A percentile compares a stretch with the other conserved stretches of the same genome.
Evolutionary conservation across 2,797 vertebrate species (phyloP).

Genomic region (Podargus strigoides): DNA sequence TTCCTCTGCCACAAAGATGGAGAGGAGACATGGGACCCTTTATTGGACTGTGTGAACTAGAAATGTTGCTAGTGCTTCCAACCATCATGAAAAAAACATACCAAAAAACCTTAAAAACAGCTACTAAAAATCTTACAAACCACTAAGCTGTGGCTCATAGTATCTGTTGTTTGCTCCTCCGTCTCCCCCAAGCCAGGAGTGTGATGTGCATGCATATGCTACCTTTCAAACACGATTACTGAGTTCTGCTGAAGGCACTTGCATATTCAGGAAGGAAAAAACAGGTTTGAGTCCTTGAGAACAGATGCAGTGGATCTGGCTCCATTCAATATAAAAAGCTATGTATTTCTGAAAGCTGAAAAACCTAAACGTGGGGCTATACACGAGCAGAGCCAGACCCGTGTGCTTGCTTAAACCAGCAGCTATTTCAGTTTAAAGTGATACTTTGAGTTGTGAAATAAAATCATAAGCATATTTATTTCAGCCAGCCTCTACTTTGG

Average conservation of each 20-base stretch:
- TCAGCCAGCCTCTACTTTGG: neutral
- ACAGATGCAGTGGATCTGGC: neutral
- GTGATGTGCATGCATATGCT: neutral
- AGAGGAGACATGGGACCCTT: neutral
- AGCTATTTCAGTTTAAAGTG: neutral
- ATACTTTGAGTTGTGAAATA: neutral
- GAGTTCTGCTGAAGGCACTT: neutral
- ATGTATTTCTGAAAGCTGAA: neutral
- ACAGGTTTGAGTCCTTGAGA: neutral
- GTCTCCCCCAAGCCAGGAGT: neutral
- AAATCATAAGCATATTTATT: neutral
- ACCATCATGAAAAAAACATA: neutral
- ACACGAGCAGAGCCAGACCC: neutral
- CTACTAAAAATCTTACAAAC: neutral
- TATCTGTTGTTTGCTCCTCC: neutral
- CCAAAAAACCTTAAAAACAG: neutral
- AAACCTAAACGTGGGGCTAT: neutral
- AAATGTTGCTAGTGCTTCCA: neutral
- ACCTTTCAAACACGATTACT: neutral
- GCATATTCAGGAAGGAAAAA: neutral
- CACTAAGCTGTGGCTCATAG: fast-evolving
- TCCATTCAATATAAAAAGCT: neutral
- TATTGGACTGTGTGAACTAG: neutral
- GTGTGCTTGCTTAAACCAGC: neutral
- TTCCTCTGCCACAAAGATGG: neutral